phyloP scores from a whole-genome alignment of 2,888 invertebrate species.

The Phalera bucephala region DNA sequence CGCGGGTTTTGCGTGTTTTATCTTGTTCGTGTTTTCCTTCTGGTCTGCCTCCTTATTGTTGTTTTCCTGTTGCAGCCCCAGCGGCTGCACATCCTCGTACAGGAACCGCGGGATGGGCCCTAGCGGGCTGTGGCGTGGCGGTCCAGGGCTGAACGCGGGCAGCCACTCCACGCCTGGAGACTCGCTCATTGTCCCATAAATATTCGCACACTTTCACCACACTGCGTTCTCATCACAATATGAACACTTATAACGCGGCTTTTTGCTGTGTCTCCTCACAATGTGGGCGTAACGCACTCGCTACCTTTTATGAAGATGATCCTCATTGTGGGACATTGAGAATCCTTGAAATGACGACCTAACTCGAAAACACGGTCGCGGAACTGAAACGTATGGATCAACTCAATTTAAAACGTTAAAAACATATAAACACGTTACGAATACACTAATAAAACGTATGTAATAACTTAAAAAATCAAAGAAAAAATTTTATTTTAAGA shows the following conservation, averaged over 20 bases:
- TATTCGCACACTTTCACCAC: conserved; percentile 41
- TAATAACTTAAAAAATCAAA: conserved; percentile 71
- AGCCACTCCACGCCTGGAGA: conserved; percentile 81
- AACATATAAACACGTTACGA: conserved; percentile 42
- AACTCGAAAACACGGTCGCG: conserved; percentile 54
- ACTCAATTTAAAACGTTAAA: conserved; percentile 44
- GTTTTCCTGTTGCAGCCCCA: conserved; percentile 68
- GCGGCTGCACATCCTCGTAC: conserved; percentile 75
- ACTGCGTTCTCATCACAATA: conserved; percentile 45
- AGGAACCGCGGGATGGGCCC: conserved; percentile 76
- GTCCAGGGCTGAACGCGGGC: conserved; percentile 78
- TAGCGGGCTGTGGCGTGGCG: conserved; percentile 77
- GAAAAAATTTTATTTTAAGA: conserved; percentile 65
- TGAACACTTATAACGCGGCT: conserved; percentile 37
- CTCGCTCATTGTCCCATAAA: conserved; percentile 76
- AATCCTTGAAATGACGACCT: conserved; percentile 74
- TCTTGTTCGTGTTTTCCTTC: conserved; percentile 73
- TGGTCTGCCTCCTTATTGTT: conserved; percentile 73
- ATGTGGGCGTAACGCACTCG: conserved; percentile 62
- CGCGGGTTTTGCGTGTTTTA: conserved; percentile 82
- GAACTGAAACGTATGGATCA: conserved; percentile 34
- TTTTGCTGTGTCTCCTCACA: conserved; percentile 34
- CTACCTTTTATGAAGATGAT: conserved; percentile 72
- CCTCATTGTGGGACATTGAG: conserved; percentile 73
- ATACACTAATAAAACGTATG: conserved; percentile 48